Base-by-base conservation (phyloP, 53 echinoderm and acorn worm genomes). In the Holothuria leucospilota region DNA sequence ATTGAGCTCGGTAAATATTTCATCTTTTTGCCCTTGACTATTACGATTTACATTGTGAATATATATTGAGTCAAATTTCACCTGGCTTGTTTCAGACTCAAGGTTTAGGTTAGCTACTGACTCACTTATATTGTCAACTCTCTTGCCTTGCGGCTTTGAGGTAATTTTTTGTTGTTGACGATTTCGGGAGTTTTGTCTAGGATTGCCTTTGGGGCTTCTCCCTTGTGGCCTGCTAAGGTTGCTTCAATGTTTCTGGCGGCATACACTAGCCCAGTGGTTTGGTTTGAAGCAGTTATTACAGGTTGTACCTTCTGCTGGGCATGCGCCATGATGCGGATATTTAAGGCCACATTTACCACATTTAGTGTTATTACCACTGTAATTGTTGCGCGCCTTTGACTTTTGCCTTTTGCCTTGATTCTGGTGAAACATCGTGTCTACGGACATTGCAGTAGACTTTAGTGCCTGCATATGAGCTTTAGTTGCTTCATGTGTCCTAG, bases 401-500 rank as follows among this genome's bases (percentile, higher is more conserved):
- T 56, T 56, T 9, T 56, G 18, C 8, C 18, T 56, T 18, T 56
- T 16, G 5, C 56, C 18, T 56, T 56, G 56, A 18, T 56, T 56
- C 16, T 56, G 15, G 56, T 4, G 56, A 18, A 1, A 56, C 18
- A 56, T 56, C 0, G 16, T 16, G 56, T 56, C 56, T 56, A 56
- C 56, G 15, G 87, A 87, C 62, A 86, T 63, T 39, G 77, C 74
- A 29, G 46, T 13, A 59, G 51, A 34, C 24, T 29, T 39, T 2
- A 85, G 86, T 24, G 81, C 77, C 28, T 67, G 38, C 92, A 92
- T 88, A n/a, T 92, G 84, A 61, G 85, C 79, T 24, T 69, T 38
- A 16, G 87, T 84, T 18, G 87, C 91, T 60, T 91, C 91, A 68
- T 91, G 69, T 38, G 88, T 92, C 18, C 85, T 73, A 6, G 88